Conservation (phyloP, 1,140 invertebrate genomes). For the Lepidurus couesii region DNA sequence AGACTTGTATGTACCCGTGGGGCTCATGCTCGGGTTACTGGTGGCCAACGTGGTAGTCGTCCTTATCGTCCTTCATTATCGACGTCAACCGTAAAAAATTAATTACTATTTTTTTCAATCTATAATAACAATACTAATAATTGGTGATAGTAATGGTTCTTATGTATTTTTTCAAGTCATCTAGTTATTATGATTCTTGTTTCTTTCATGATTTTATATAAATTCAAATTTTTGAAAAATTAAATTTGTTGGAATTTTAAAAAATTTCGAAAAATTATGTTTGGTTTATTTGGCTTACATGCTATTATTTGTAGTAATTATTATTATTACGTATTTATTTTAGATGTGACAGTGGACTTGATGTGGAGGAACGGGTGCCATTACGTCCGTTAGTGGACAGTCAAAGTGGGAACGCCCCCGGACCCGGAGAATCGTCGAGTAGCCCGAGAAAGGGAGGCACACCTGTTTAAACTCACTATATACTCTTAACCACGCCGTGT, state of each 20-base stretch:
- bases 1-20: conserved; percentile 18
- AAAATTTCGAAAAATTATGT: too few species aligned
- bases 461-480: neutral
- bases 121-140: neutral
- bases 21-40: conserved; percentile 12
- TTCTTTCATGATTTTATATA: neutral
- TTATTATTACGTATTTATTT: neutral
- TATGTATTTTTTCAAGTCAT: too few species aligned
- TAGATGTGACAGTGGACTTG: neutral
- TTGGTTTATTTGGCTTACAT: too few species aligned
- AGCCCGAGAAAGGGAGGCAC: neutral
- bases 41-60: conserved; percentile 26
- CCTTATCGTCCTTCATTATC: conserved; percentile 18
- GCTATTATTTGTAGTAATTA: neutral
- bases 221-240: too few species aligned
- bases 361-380: neutral
- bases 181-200: neutral
- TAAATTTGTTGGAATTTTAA: too few species aligned
- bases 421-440: neutral
- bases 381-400: neutral
- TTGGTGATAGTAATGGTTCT: neutral
- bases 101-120: neutral
- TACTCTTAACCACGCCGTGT: neutral
- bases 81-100: conserved; percentile 25
- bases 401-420: neutral